phyloP scores from a whole-genome alignment of 2,888 invertebrate genomes.

The Notocelia uddmanniana region DNA sequence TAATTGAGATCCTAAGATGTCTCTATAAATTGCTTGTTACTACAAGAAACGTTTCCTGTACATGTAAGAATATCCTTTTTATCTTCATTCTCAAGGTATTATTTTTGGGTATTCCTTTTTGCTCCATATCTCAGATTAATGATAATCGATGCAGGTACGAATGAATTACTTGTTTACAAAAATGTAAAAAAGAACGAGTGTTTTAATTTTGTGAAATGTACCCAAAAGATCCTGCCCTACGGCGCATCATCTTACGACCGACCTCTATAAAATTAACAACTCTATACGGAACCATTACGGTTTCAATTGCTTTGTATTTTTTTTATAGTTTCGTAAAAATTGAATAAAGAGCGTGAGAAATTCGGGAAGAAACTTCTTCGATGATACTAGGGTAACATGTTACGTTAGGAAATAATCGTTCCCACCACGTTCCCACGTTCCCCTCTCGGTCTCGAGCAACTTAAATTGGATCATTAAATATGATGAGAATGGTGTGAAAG shows the following conservation, averaged over 20 bases:
- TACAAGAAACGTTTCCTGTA: too few species aligned
- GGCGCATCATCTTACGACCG: constrained; percentile 5
- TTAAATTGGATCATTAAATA: not conserved
- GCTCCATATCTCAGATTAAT: not conserved
- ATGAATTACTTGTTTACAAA: too few species aligned
- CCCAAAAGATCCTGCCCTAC: constrained; percentile 1
- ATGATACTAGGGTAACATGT: constrained; percentile 74
- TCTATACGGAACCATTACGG: constrained; percentile 46
- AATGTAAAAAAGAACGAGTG: not conserved
- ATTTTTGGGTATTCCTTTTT: not conserved
- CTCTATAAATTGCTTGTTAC: too few species aligned
- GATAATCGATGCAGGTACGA: constrained; percentile 37
- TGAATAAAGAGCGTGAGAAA: constrained; percentile 82
- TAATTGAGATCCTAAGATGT: not conserved
- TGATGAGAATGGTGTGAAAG: not conserved
- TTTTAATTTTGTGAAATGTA: not conserved
- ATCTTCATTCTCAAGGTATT: too few species aligned
- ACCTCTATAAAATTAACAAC: not conserved
- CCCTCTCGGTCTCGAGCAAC: constrained; percentile 42
- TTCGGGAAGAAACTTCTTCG: constrained; percentile 84
- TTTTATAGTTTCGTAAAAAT: constrained; percentile 70
- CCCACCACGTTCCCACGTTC: constrained; percentile 74
- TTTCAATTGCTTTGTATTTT: constrained; percentile 50
- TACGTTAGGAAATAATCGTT: constrained; percentile 56
- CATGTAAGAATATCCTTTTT: too few species aligned